These are phyloP conservation scores for Onychomys torridus DNA, from an alignment of 2,797 vertebrate genomes.

Conservation along the genomic window DNA sequence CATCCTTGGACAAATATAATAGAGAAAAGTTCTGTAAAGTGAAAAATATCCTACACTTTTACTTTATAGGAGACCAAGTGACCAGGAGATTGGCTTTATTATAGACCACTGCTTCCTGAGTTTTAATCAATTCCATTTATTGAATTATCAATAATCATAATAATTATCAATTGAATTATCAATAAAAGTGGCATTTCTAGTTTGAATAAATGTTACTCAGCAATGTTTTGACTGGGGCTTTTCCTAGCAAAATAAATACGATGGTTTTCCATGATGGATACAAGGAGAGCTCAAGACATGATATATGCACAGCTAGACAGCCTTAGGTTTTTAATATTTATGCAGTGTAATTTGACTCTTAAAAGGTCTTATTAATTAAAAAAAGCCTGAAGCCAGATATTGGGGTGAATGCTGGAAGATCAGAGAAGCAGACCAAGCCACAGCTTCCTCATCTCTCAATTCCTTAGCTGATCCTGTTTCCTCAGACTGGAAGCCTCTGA, in stretches of 20 bases:
- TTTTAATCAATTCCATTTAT: neutral
- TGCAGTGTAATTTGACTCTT: too few relatives aligned
- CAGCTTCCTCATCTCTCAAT: too few relatives aligned
- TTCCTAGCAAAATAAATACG: neutral
- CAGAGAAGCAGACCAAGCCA: too few relatives aligned
- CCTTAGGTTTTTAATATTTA: neutral
- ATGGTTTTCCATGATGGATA: neutral
- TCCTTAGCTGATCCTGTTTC: too few relatives aligned
- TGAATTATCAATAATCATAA: neutral
- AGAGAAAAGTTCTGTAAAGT: neutral
- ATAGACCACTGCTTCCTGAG: neutral
- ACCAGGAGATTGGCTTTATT: slow-evolving; percentile 4
- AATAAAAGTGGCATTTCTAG: neutral
- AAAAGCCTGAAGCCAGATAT: too few relatives aligned
- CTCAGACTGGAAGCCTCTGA: too few relatives aligned
- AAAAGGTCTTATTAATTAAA: too few relatives aligned
- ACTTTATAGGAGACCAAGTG: slow-evolving; percentile 38
- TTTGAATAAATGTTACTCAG: neutral
- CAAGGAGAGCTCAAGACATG: neutral
- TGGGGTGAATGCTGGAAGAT: too few relatives aligned
- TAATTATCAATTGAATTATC: neutral
- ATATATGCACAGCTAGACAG: neutral
- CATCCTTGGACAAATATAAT: neutral
- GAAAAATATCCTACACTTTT: slow-evolving; percentile 8
- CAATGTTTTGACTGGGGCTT: neutral